Evolutionary conservation across 2,888 invertebrate genomes (phyloP).

Genomic region (Drosophila mayaguana): DNA sequence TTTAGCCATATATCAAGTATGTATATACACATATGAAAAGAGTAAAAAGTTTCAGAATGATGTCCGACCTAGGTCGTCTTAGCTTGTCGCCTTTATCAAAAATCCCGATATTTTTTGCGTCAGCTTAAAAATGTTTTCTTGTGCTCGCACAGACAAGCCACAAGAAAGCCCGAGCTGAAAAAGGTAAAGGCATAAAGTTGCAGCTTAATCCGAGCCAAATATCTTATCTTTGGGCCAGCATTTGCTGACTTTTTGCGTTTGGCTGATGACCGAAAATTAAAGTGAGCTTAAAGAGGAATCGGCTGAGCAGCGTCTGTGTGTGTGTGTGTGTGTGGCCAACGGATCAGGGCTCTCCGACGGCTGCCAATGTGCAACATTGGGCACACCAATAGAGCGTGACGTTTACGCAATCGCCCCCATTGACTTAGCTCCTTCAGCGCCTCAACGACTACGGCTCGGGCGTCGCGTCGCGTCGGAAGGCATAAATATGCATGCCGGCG

Average conservation of each 20-base stretch:
- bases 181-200: constrained; percentile 1
- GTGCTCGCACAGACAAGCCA: background rate
- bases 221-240: constrained; percentile 2
- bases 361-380: constrained; percentile 49
- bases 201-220: constrained; percentile 3
- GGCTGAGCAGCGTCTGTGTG: background rate
- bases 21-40: no score
- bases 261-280: constrained; percentile 12
- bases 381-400: constrained; percentile 67
- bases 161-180: background rate
- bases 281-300: constrained; percentile 11
- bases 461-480: constrained; percentile 14
- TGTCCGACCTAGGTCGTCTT: no score
- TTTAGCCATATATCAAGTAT: no score
- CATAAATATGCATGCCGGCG: constrained; percentile 74
- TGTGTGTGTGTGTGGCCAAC: constrained; percentile 1
- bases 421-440: constrained; percentile 6
- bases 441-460: background rate
- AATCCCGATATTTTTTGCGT: background rate
- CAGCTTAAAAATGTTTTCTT: background rate
- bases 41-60: no score
- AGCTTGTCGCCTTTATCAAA: background rate
- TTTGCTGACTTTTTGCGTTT: background rate
- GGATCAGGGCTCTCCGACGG: constrained; percentile 3
- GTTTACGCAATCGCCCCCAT: constrained; percentile 37